These are phyloP conservation scores for Vandiemenella viatica DNA, from an alignment of 2,888 invertebrate genomes.

Conservation along the genomic window DNA sequence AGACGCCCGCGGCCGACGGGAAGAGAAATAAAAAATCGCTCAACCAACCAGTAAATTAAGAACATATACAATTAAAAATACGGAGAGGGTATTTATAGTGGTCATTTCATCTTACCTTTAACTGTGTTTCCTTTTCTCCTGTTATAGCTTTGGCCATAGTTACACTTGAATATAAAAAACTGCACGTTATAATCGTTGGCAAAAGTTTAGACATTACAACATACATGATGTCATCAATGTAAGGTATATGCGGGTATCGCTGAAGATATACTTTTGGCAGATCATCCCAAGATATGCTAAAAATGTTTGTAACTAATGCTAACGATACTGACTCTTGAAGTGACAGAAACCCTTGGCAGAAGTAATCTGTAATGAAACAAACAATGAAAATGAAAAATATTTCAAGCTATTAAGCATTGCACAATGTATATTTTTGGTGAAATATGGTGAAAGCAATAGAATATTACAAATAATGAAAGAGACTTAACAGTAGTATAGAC, in stretches of 20 bases:
- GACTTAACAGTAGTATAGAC: no score
- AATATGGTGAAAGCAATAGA: no score
- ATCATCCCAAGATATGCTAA: slow-evolving; percentile 17
- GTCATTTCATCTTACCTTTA: slow-evolving; percentile 44
- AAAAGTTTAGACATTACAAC: slow-evolving; percentile 48
- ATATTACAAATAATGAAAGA: no score
- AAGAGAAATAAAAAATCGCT: no score
- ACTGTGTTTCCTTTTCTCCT: slow-evolving; percentile 57
- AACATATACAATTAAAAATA: no score
- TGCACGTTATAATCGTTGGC: slow-evolving; percentile 60
- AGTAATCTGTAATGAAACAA: slow-evolving; percentile 36
- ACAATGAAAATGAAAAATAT: not conserved
- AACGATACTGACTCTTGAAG: slow-evolving; percentile 43
- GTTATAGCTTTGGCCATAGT: slow-evolving; percentile 60
- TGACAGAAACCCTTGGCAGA: slow-evolving; percentile 47
- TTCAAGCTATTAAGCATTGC: no score
- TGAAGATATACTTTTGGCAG: slow-evolving; percentile 34
- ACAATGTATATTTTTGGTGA: no score
- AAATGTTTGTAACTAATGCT: slow-evolving; percentile 25
- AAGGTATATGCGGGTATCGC: slow-evolving; percentile 60
- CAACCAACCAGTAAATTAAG: no score
- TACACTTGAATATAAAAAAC: slow-evolving; percentile 65
- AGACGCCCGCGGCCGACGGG: no score
- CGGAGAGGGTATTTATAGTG: no score
- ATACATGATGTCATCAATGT: slow-evolving; percentile 48